These are phyloP conservation scores for Pristiophorus japonicus DNA, from an alignment of 2,113 vertebrate genomes.

Conservation along the genomic window DNA sequence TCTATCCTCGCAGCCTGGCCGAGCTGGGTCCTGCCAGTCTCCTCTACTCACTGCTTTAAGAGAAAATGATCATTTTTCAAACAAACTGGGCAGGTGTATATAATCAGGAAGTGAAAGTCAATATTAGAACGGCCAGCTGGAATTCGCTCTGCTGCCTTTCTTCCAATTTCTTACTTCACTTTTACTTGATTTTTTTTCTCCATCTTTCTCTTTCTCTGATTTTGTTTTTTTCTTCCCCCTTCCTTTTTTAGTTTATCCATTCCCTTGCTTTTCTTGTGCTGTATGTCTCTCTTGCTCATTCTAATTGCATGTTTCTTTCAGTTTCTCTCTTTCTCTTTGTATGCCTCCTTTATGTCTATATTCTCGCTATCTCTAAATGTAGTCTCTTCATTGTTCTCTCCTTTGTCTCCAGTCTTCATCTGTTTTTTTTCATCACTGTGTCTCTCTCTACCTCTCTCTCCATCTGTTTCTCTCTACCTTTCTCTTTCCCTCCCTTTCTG, in stretches of 20 bases:
- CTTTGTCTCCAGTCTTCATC: not conserved
- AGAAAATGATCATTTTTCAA: conserved; percentile 28
- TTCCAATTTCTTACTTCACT: not conserved
- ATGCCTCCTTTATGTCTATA: not conserved
- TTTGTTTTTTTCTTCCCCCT: not conserved
- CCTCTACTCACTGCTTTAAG: not conserved
- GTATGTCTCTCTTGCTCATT: not conserved
- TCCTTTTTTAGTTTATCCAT: not conserved
- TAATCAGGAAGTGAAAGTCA: conserved; percentile 7
- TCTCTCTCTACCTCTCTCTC: not conserved
- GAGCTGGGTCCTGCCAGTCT: not conserved
- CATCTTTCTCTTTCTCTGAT: not conserved
- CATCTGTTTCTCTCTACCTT: not conserved
- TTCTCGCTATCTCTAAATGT: not conserved
- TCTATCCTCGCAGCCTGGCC: not conserved
- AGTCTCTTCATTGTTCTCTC: not conserved
- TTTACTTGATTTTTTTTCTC: not conserved
- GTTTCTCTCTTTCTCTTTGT: not conserved
- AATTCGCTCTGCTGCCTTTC: not conserved
- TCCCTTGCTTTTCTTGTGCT: not conserved
- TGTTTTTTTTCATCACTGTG: not conserved
- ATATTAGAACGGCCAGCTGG: not conserved
- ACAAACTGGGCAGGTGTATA: conserved; percentile 7
- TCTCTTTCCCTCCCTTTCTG: not conserved
- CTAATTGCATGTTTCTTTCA: not conserved